Conservation (phyloP, 2,113 vertebrate genomes). For the Canis aureus region DNA sequence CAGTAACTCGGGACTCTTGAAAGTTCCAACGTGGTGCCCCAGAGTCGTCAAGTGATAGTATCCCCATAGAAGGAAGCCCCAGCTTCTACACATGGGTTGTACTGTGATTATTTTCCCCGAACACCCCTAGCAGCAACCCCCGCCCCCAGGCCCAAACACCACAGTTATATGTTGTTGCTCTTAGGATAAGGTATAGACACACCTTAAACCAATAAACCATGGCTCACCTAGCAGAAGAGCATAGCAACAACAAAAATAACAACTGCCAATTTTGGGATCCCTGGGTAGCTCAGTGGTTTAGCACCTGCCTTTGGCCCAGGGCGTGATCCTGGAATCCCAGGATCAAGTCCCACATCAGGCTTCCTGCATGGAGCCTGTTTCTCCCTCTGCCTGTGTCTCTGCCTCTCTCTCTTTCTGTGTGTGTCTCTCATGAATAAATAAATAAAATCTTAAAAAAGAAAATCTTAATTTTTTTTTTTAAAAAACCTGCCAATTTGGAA, state of each 20-base stretch:
- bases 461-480: too few relatives aligned
- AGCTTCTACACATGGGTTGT: not conserved
- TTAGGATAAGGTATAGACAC: not conserved
- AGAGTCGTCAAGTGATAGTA: not conserved
- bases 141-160: not conserved
- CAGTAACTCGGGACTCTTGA: not conserved
- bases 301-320: too few relatives aligned
- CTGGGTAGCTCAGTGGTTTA: too few relatives aligned
- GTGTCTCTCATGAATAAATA: too few relatives aligned
- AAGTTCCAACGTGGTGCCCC: not conserved
- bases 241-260: not conserved
- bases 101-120: not conserved
- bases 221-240: not conserved
- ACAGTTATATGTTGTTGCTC: not conserved
- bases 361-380: too few relatives aligned
- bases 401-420: too few relatives aligned
- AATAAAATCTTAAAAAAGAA: too few relatives aligned
- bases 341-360: too few relatives aligned
- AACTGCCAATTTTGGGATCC: not conserved
- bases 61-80: not conserved
- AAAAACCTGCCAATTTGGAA: not conserved
- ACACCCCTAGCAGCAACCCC: not conserved
- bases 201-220: not conserved
- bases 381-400: too few relatives aligned
- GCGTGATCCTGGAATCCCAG: too few relatives aligned